Conservation (phyloP, 2,797 vertebrate species). For the Lates japonicus region DNA sequence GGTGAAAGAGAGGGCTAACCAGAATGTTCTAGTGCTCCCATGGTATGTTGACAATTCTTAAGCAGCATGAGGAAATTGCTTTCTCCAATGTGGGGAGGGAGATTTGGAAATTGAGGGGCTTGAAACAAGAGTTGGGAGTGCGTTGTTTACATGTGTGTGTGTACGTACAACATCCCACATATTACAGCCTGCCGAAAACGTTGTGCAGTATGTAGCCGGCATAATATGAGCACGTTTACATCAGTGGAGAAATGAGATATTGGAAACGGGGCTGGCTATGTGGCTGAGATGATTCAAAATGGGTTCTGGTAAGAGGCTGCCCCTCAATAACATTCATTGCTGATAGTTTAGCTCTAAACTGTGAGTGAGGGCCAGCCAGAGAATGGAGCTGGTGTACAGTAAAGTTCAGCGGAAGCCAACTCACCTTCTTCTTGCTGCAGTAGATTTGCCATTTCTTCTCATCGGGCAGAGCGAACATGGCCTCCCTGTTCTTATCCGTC, state of each 20-base stretch:
- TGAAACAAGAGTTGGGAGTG: slow-evolving; percentile 10
- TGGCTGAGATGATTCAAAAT: slow-evolving; percentile 43
- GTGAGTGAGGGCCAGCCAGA: slow-evolving; percentile 62
- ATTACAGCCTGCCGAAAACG: slow-evolving; percentile 22
- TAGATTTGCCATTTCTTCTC: slow-evolving; percentile 99
- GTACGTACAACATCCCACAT: neutral
- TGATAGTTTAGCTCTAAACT: slow-evolving; percentile 55
- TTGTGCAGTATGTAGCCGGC: slow-evolving; percentile 5
- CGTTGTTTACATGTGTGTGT: slow-evolving; percentile 5
- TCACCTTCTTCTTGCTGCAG: slow-evolving; percentile 99
- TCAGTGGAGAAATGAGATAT: slow-evolving; percentile 52
- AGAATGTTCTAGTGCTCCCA: slow-evolving; percentile 52
- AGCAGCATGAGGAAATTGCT: slow-evolving; percentile 53
- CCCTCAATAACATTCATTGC: slow-evolving; percentile 47
- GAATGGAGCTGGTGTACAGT: slow-evolving; percentile 30
- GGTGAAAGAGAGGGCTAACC: slow-evolving; percentile 68
- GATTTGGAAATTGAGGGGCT: slow-evolving; percentile 39
- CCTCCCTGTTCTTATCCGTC: slow-evolving; percentile 97
- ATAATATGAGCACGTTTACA: slow-evolving; percentile 37
- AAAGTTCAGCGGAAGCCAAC: slow-evolving; percentile 41
- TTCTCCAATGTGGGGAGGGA: slow-evolving; percentile 30
- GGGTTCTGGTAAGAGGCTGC: slow-evolving; percentile 28
- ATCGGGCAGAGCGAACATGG: slow-evolving; percentile 96
- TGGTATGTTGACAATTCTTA: slow-evolving; percentile 67
- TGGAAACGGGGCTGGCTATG: slow-evolving; percentile 27